Percentiles rank a stretch among this genome's conserved stretches.
Evolutionary conservation across 2,797 vertebrate species (phyloP).

Genomic region (Rhadinocentrus ornatus): DNA sequence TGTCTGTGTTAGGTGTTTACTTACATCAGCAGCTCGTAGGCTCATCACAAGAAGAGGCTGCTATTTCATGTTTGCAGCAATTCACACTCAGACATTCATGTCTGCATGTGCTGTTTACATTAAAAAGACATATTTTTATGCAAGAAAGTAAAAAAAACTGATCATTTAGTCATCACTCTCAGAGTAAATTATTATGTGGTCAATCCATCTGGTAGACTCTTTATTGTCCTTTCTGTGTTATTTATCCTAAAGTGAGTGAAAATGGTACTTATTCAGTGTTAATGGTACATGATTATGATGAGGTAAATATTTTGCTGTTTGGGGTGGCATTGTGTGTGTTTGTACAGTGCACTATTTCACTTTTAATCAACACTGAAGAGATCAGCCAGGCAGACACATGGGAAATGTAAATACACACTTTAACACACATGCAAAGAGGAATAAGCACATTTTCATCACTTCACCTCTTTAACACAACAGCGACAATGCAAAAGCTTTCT

Average conservation of each 20-base stretch:
- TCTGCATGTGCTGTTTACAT: neutral
- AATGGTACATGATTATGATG: conserved; percentile 38
- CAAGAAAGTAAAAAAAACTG: conserved; percentile 19
- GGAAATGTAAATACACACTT: conserved; percentile 20
- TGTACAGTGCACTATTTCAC: conserved; percentile 11
- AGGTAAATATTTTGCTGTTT: conserved; percentile 53
- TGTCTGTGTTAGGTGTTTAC: neutral
- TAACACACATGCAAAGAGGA: conserved; percentile 8
- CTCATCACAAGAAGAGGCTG: neutral
- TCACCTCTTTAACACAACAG: conserved; percentile 20
- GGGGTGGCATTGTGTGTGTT: conserved; percentile 13
- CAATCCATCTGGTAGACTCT: conserved; percentile 11
- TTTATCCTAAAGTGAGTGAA: conserved; percentile 16
- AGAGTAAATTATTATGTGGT: conserved; percentile 35
- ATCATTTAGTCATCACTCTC: conserved; percentile 30
- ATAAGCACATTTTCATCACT: conserved; percentile 37
- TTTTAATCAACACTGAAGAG: conserved; percentile 26
- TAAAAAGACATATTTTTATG: conserved; percentile 27
- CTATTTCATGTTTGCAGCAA: neutral
- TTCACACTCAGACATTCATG: conserved; percentile 10
- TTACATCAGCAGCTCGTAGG: neutral
- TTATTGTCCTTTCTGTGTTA: conserved; percentile 40
- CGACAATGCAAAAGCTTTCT: conserved; percentile 26
- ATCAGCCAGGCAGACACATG: conserved; percentile 23
- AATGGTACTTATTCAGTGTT: conserved; percentile 38